phyloP scores from a whole-genome alignment of 2,888 invertebrate species.

The Cheilosia variabilis region DNA sequence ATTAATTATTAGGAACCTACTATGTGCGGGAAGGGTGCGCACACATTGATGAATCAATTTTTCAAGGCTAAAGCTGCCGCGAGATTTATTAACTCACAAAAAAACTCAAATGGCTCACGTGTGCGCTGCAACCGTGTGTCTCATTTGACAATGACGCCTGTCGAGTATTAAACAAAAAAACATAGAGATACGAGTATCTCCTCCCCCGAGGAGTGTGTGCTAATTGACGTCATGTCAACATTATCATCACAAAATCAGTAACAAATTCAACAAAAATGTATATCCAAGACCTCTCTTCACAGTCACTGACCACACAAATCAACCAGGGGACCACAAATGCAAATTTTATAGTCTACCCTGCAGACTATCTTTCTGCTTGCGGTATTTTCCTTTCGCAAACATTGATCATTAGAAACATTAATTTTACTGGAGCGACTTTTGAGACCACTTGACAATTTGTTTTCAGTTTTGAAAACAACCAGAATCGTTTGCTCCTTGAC shows the following conservation, averaged over 20 bases:
- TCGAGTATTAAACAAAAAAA: neutral
- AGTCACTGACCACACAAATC: slow-evolving; percentile 67
- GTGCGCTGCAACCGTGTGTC: slow-evolving; percentile 21
- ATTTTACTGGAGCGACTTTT: slow-evolving; percentile 71
- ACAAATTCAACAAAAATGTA: slow-evolving; percentile 60
- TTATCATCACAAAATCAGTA: slow-evolving; percentile 65
- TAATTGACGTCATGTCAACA: slow-evolving; percentile 75
- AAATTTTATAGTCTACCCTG: slow-evolving; percentile 19
- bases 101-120: slow-evolving; percentile 34
- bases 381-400: slow-evolving; percentile 11
- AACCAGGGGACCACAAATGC: slow-evolving; percentile 44
- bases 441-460: slow-evolving; percentile 75
- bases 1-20: slow-evolving; percentile 52
- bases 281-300: slow-evolving; percentile 23
- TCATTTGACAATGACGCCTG: slow-evolving; percentile 20
- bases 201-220: slow-evolving; percentile 32
- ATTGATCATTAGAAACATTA: slow-evolving; percentile 75
- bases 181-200: neutral
- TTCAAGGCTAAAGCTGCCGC: slow-evolving; percentile 62
- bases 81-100: slow-evolving; percentile 48
- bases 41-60: slow-evolving; percentile 69
- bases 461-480: slow-evolving; percentile 67
- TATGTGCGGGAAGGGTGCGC: neutral
- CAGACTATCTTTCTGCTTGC: neutral
- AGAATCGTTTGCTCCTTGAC: slow-evolving; percentile 63